Percentiles rank a stretch among this genome's conserved stretches.
These are phyloP conservation scores for Pseudeuparius sepicola DNA, from an alignment of 2,888 invertebrate species.

Conservation along the genomic window DNA sequence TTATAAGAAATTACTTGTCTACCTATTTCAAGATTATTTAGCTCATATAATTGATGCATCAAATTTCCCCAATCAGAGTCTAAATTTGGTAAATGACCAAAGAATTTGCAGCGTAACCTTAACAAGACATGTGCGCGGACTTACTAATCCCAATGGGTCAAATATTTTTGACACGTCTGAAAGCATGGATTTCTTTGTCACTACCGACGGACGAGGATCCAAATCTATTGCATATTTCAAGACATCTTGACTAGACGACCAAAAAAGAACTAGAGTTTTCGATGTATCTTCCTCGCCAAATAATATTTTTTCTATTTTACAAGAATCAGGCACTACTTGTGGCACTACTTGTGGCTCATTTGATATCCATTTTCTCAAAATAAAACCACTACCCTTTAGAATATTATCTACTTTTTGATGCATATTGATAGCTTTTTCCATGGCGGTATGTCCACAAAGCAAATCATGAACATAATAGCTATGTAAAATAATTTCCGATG, in stretches of 20 bases:
- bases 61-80: too few species aligned
- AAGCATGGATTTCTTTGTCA: not conserved
- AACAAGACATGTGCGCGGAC: not conserved
- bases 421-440: not conserved
- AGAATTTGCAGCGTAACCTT: not conserved
- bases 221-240: not conserved
- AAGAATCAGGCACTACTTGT: not conserved
- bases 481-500: not conserved
- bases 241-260: not conserved
- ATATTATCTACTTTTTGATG: not conserved
- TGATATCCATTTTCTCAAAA: constrained; percentile 1
- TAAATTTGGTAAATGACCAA: too few species aligned
- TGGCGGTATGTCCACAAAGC: not conserved
- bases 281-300: not conserved
- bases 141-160: constrained; percentile 1
- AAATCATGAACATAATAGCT: not conserved
- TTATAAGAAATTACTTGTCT: too few species aligned
- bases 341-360: not conserved
- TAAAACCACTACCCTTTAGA: not conserved
- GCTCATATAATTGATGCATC: too few species aligned
- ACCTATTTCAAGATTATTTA: too few species aligned
- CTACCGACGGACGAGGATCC: not conserved
- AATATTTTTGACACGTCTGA: not conserved
- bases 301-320: not conserved
- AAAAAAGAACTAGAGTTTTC: not conserved